A percentile compares a stretch with the other conserved stretches of the same genome.
These are phyloP conservation scores for Bubo bubo DNA, from an alignment of 2,113 vertebrate species.

Conservation along the genomic window DNA sequence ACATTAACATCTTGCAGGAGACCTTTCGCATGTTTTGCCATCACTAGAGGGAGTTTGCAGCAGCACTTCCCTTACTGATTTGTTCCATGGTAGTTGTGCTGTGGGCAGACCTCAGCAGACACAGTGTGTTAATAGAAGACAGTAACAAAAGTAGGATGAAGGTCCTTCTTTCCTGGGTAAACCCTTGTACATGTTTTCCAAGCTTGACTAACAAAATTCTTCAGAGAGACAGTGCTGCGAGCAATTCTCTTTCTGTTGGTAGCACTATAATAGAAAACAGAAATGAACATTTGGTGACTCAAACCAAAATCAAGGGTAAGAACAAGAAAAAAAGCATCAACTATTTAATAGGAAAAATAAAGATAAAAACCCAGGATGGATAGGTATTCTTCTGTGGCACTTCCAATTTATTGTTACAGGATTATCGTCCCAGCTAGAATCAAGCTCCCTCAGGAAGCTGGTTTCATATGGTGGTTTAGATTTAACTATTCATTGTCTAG, in stretches of 20 bases:
- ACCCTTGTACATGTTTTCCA: background rate
- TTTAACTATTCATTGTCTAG: conserved; percentile 93
- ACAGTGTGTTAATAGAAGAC: background rate
- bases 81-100: background rate
- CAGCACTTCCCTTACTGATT: background rate
- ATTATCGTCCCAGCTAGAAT: background rate
- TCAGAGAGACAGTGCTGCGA: background rate
- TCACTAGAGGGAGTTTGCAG: conserved; percentile 2
- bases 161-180: background rate
- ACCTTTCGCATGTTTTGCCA: background rate
- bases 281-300: background rate
- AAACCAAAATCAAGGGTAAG: background rate
- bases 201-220: background rate
- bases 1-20: background rate
- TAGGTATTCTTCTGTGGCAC: conserved; percentile 35
- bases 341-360: background rate
- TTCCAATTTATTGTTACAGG: conserved; percentile 33
- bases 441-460: conserved; percentile 96
- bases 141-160: background rate
- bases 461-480: conserved; percentile 99
- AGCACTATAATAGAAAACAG: background rate
- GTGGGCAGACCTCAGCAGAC: background rate
- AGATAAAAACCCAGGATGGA: background rate
- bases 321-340: background rate
- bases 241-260: conserved; percentile 9